phyloP scores from a whole-genome alignment of 37 sponge, comb jelly and placozoan genomes.

The Eunapius fragilis region DNA sequence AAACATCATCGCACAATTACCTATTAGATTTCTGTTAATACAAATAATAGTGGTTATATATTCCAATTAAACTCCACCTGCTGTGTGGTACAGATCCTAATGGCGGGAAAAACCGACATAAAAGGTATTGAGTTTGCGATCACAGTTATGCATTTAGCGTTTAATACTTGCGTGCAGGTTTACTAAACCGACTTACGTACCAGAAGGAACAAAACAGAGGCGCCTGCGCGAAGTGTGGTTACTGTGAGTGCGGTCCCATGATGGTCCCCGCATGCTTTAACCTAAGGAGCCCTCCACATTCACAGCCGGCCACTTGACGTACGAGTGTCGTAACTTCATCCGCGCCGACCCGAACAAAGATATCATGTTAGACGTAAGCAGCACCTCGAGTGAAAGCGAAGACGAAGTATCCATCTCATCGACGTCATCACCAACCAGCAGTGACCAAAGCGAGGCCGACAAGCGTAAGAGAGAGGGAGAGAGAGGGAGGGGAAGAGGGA shows the following conservation, averaged over 20 bases:
- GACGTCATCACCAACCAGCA: constrained; percentile 29
- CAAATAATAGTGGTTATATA: too few relatives aligned
- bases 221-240: constrained; percentile 83
- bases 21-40: too few relatives aligned
- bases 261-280: background rate
- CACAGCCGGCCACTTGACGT: constrained; percentile 89
- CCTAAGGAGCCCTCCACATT: background rate
- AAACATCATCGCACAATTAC: background rate
- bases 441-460: constrained; percentile 12
- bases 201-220: constrained; percentile 59
- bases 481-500: constrained; percentile 1
- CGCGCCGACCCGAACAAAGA: constrained; percentile 75
- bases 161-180: constrained; percentile 19
- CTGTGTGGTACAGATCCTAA: too few relatives aligned
- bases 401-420: constrained; percentile 33
- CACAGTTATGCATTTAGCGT: background rate
- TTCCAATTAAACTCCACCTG: too few relatives aligned
- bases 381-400: constrained; percentile 84
- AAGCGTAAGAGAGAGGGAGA: background rate
- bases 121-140: background rate
- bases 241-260: constrained; percentile 40
- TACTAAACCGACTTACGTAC: constrained; percentile 69
- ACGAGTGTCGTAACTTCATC: constrained; percentile 88
- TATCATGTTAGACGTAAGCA: constrained; percentile 81
- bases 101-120: background rate